A percentile compares a stretch with the other conserved stretches of the same genome.
Conservation (phyloP, 2,888 invertebrate genomes). For the Chaetogeoica ovagalla region DNA sequence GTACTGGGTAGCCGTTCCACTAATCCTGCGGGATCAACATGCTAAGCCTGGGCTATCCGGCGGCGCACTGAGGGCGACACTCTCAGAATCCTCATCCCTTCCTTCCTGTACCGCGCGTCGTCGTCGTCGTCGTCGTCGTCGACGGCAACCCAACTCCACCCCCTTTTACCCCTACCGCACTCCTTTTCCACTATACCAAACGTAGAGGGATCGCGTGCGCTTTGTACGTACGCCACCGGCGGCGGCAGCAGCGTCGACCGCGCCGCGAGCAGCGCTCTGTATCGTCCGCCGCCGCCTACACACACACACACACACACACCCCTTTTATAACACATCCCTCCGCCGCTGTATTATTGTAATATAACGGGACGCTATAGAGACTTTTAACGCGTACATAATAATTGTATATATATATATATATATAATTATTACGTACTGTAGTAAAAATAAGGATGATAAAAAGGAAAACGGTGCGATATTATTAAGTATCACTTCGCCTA, state of each 20-base stretch:
- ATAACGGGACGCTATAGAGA: too few relatives aligned
- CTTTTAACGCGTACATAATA: too few relatives aligned
- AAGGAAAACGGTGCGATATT: too few relatives aligned
- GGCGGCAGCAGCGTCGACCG: too few relatives aligned
- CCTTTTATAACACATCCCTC: too few relatives aligned
- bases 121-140: not conserved
- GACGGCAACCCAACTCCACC: slow-evolving; percentile 41
- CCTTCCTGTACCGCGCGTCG: slow-evolving; percentile 38
- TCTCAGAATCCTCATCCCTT: slow-evolving; percentile 53
- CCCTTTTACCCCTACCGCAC: slow-evolving; percentile 15
- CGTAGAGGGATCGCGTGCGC: slow-evolving; percentile 10
- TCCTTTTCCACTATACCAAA: not conserved
- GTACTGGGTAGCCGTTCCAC: slow-evolving; percentile 50
- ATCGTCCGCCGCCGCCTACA: too few relatives aligned
- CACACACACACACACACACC: too few relatives aligned
- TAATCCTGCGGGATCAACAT: slow-evolving; percentile 52
- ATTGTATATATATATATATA: too few relatives aligned
- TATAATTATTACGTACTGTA: too few relatives aligned
- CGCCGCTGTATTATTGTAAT: too few relatives aligned
- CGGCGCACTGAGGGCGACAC: slow-evolving; percentile 53
- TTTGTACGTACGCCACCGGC: not conserved
- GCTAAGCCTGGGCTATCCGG: slow-evolving; percentile 53
- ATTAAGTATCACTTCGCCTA: too few relatives aligned
- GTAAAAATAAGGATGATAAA: too few relatives aligned
- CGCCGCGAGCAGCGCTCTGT: not conserved